phyloP scores from a whole-genome alignment of 2,888 invertebrate species.

The Emmelina monodactyla region DNA sequence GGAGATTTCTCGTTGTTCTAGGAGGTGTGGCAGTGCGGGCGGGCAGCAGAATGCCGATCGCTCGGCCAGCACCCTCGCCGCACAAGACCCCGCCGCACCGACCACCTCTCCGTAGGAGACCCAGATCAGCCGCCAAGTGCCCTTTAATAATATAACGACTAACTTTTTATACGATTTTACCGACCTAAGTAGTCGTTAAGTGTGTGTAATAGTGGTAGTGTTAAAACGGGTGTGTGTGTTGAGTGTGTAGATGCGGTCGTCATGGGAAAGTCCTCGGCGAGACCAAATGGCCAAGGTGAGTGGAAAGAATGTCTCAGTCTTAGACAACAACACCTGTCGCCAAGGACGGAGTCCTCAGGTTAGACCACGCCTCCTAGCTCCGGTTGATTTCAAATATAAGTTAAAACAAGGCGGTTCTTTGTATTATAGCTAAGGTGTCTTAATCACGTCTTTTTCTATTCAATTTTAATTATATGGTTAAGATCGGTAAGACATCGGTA shows the following conservation, averaged over 20 bases:
- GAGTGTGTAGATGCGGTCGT: conserved; percentile 63
- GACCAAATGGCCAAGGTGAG: conserved; percentile 67
- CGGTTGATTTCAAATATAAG: too few relatives aligned
- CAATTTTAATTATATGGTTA: too few relatives aligned
- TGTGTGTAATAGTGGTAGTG: conserved; percentile 51
- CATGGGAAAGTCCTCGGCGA: conserved; percentile 68
- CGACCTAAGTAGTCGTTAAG: conserved; percentile 52
- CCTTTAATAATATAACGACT: conserved; percentile 61
- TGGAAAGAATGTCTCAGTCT: too few relatives aligned
- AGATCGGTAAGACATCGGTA: too few relatives aligned
- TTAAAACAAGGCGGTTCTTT: too few relatives aligned
- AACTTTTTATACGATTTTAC: conserved; percentile 61
- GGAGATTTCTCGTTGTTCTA: conserved; percentile 33
- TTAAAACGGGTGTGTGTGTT: conserved; percentile 48
- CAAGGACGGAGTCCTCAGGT: neutral
- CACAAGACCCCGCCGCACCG: conserved; percentile 48
- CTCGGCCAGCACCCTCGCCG: conserved; percentile 64
- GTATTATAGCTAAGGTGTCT: too few relatives aligned
- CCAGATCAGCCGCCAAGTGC: conserved; percentile 53
- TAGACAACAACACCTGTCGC: neutral
- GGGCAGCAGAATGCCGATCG: conserved; percentile 62
- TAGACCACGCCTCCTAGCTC: too few relatives aligned
- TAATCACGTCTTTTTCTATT: too few relatives aligned
- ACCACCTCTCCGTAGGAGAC: conserved; percentile 54
- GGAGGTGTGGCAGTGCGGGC: conserved; percentile 40